Evolutionary conservation across 1,140 invertebrate species (phyloP), one percentile per base, ranked within the genome.

Genomic region (Mactra quadrangularis): DNA sequence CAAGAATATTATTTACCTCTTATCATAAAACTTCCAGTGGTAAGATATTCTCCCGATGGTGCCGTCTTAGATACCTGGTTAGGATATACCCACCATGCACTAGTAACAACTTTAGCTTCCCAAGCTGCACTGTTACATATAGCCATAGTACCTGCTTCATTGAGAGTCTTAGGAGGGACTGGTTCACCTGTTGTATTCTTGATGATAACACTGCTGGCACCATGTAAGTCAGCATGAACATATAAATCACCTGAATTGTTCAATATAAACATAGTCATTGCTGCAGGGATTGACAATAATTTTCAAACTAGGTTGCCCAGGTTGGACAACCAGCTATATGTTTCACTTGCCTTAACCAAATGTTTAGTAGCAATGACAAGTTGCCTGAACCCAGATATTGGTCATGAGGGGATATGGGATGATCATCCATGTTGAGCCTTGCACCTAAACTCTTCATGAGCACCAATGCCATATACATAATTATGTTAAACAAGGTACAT

Each of bases 11-110:
- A n/a, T n/a, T 82, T 64, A 91, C 98, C 99, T 83, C 98, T 94
- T 90, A 99, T 97, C 98, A 99, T 99, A 92, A 99, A 99, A 85
- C 97, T 98, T 57, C 91, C 91, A n/a, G 95, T 94, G 9, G 96
- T 96, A 60, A 99, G 94, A 93, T 99, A 99, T 94, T 99, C 98
- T 86, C 99, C 99, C 60, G 97, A 96, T 0, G 98, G 98, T 0
- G 99, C 99, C 0, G 97, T 99, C 94, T 99, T 99, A 19, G 97
- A 98, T n/a, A 99, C 95, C 86, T 99, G 98, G 86, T 98, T 95
- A 81, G 96, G 96, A 91, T 96, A 94, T 4, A 99, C 99, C 98
- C 98, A 99, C 96, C 98, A 99, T 1, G 98, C 97, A 89, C 96
- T 96, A 2, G 97, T 96, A 17, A 99, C 94, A 27, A 99, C 97